Percentiles rank a stretch among this genome's conserved stretches.
Evolutionary conservation across 2,797 vertebrate species (phyloP).

Genomic region (Enteromius afrohamiltoni): DNA sequence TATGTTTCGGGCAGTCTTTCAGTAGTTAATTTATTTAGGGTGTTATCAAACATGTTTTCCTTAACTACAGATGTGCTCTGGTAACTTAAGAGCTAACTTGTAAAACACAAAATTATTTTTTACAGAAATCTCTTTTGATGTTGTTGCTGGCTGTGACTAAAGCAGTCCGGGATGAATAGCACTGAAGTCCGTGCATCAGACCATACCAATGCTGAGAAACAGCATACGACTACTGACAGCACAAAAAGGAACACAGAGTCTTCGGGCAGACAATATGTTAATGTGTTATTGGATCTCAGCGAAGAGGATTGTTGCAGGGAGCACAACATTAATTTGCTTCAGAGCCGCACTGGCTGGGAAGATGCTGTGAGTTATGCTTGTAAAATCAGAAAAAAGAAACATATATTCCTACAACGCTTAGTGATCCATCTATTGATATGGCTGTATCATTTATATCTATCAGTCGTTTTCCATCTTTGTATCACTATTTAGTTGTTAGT

Average conservation of each 20-base stretch:
- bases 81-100: neutral
- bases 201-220: constrained; percentile 39
- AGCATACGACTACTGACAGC: constrained; percentile 53
- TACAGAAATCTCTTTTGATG: neutral
- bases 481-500: neutral
- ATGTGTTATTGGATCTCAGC: constrained; percentile 78
- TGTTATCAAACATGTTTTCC: neutral
- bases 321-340: constrained; percentile 64
- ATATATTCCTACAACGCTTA: neutral
- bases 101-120: neutral
- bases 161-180: constrained; percentile 55
- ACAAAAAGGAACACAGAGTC: constrained; percentile 34
- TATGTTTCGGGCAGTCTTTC: neutral
- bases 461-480: neutral
- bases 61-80: too few relatives aligned
- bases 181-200: constrained; percentile 33
- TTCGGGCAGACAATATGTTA: constrained; percentile 69
- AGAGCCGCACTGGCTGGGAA: constrained; percentile 78
- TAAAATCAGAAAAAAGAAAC: neutral
- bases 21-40: neutral
- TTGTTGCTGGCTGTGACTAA: neutral
- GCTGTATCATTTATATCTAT: neutral
- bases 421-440: neutral
- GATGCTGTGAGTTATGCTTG: constrained; percentile 81
- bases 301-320: constrained; percentile 73